Conservation (phyloP, 2,797 vertebrate genomes). For the Orestias chungarensis region DNA sequence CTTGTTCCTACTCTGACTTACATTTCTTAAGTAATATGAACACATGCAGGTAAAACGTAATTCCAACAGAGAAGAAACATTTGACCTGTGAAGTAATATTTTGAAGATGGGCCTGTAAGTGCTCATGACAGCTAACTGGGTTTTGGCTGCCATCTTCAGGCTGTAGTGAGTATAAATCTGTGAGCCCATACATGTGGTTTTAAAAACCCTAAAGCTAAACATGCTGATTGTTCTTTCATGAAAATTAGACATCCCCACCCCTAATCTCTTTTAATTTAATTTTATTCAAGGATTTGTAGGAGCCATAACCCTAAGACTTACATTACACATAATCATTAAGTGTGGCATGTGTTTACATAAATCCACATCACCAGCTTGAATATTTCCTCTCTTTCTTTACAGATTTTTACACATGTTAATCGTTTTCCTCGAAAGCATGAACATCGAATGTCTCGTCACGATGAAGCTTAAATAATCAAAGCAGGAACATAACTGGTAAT, state of each 20-base stretch:
- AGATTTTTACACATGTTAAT: slow-evolving; percentile 58
- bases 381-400: slow-evolving; percentile 28
- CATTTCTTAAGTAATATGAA: slow-evolving; percentile 61
- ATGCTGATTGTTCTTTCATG: slow-evolving; percentile 75
- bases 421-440: slow-evolving; percentile 51
- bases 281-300: slow-evolving; percentile 68
- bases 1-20: slow-evolving; percentile 54
- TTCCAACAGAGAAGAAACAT: slow-evolving; percentile 55
- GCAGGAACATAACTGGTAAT: slow-evolving; percentile 42
- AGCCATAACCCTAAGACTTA: slow-evolving; percentile 59
- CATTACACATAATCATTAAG: slow-evolving; percentile 52
- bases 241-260: slow-evolving; percentile 73
- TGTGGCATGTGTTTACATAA: slow-evolving; percentile 58
- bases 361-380: slow-evolving; percentile 44
- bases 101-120: slow-evolving; percentile 46
- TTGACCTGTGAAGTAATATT: slow-evolving; percentile 77
- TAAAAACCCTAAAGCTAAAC: slow-evolving; percentile 70
- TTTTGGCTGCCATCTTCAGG: slow-evolving; percentile 87
- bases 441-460: slow-evolving; percentile 31
- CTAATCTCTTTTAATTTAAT: slow-evolving; percentile 73
- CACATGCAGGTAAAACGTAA: slow-evolving; percentile 58
- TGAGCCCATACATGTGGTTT: slow-evolving; percentile 41
- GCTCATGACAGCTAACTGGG: slow-evolving; percentile 64
- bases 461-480: slow-evolving; percentile 17
- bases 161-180: slow-evolving; percentile 41